These are phyloP conservation scores for Scaeva pyrastri DNA, from an alignment of 2,888 invertebrate genomes.

Conservation along the genomic window DNA sequence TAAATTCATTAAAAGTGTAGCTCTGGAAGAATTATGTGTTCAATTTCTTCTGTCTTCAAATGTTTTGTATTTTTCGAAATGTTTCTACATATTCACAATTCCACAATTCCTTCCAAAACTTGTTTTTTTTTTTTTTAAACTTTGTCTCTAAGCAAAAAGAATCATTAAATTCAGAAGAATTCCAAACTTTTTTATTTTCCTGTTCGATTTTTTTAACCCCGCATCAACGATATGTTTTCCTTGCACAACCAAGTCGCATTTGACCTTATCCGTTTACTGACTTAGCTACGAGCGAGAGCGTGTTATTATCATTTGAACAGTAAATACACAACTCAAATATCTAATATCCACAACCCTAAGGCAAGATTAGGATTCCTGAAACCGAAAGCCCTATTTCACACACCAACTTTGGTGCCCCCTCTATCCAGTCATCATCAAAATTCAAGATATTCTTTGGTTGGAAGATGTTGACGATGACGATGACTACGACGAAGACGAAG, in stretches of 20 bases:
- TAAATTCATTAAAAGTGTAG: too few species aligned
- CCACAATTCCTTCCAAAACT: too few species aligned
- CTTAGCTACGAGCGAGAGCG: constrained; percentile 51
- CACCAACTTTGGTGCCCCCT: constrained; percentile 56
- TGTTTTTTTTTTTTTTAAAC: too few species aligned
- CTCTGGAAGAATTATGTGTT: too few species aligned
- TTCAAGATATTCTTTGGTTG: constrained; percentile 29
- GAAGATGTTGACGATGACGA: not conserved
- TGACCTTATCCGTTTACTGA: constrained; percentile 63
- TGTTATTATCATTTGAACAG: constrained; percentile 70
- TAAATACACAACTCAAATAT: constrained; percentile 65
- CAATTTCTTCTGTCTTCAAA: too few species aligned
- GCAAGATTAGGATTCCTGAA: constrained; percentile 41
- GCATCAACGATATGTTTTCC: not conserved
- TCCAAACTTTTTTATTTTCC: constrained; percentile 4
- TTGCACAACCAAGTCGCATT: not conserved
- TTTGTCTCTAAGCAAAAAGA: too few species aligned
- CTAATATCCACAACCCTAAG: constrained; percentile 68
- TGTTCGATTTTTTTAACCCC: constrained; percentile 5
- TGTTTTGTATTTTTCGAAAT: too few species aligned
- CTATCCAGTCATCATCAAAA: constrained; percentile 32
- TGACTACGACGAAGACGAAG: not conserved
- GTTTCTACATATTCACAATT: too few species aligned
- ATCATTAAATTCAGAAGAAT: too few species aligned
- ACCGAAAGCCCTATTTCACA: constrained; percentile 71